Evolutionary conservation across 37 sponge, comb jelly and placozoan genomes (phyloP), one percentile per base, ranked within the genome.

Genomic region (Halisarca cf. caerulea): DNA sequence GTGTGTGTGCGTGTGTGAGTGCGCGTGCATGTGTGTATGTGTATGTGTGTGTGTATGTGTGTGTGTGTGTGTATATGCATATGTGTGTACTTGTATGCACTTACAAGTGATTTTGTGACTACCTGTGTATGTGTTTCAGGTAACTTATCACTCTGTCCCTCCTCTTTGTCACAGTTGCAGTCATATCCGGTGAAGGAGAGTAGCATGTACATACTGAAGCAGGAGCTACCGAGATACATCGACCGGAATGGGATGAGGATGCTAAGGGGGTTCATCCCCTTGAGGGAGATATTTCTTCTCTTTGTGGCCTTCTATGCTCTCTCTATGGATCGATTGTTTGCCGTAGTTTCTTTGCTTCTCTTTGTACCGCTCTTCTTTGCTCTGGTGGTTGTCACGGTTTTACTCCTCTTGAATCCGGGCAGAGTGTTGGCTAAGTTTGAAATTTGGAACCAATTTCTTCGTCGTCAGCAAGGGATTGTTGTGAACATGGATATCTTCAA

Each of bases 251-350:
- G 36, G 2, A 7, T 11, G 3, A 2, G 37, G 36, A 18, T 69
- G 32, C 25, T 69, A 3, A n/a, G 34, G 33, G 71, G 71, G 33
- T 69, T 69, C 71, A 36, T 69, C 71, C 71, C 71, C 33, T 35
- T 3, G 20, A 3, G 7, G 33, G 71, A 69, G 71, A 15, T 69
- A 32, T 18, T 69, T 36, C 71, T 69, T 4, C 33, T 69, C 37
- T 3, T 69, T n/a, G 71, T 36, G 2, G 71, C 71, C 71, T 11
- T 69, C 37, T 28, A 21, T 69, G 71, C 71, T 7, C 34, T 69
- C 20, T 69, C 71, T 3, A 32, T 69, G 36, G 33, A 34, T 36
- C 27, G 33, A 28, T 28, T 69, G 36, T 35, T 69, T 69, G 71
- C 71, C 20, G 71, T 69, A 2, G 71, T 36, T 20, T 32, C 36